Conservation (phyloP, 1,140 invertebrate genomes). For the Notospermus geniculatus region DNA sequence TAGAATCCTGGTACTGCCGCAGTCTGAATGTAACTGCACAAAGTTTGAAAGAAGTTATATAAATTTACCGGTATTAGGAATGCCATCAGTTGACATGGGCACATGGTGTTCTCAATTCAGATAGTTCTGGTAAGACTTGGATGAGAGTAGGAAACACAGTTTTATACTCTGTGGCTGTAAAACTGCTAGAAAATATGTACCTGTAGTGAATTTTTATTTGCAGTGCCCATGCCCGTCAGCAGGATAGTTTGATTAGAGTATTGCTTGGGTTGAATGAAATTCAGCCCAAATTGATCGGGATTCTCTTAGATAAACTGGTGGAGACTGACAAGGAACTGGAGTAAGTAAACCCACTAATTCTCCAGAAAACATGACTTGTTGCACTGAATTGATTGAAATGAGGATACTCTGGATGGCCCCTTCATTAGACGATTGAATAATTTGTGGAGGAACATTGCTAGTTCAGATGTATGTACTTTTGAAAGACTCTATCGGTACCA, state of each 20-base stretch:
- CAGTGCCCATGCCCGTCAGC: slow-evolving; percentile 30
- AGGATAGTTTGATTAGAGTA: slow-evolving; percentile 35
- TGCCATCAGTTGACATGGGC: too few species aligned
- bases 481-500: too few species aligned
- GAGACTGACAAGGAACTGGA: slow-evolving; percentile 37
- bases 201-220: slow-evolving; percentile 14
- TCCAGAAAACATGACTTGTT: not conserved
- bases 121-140: too few species aligned
- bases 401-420: too few species aligned
- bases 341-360: slow-evolving; percentile 24
- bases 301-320: slow-evolving; percentile 39
- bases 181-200: not conserved
- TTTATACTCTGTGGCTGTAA: not conserved
- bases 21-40: too few species aligned
- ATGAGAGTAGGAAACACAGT: not conserved
- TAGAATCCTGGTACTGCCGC: too few species aligned
- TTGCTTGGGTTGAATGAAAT: slow-evolving; percentile 38
- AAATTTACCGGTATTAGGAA: too few species aligned
- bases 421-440: too few species aligned
- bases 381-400: not conserved
- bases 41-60: too few species aligned
- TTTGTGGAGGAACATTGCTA: too few species aligned
- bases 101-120: too few species aligned
- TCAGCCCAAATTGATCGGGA: slow-evolving; percentile 34
- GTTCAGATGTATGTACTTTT: too few species aligned